Percentiles rank a stretch among this genome's conserved stretches.
phyloP scores from a whole-genome alignment of 2,797 vertebrate species.

The Microctenopoma stevenorrisi region DNA sequence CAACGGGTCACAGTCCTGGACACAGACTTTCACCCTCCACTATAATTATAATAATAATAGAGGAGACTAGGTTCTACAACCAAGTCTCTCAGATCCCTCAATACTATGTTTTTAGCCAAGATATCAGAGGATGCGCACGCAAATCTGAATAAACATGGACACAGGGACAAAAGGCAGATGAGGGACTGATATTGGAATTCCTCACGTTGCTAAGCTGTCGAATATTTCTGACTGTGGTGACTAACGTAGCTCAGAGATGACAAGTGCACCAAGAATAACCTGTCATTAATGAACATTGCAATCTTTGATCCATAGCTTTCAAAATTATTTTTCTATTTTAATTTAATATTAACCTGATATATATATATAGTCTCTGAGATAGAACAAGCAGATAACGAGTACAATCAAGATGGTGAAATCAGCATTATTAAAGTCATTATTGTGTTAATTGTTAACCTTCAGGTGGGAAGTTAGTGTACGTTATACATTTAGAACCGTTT shows the following conservation, averaged over 20 bases:
- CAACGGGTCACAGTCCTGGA: not conserved
- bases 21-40: too few species aligned
- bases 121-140: constrained; percentile 48
- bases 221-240: constrained; percentile 39
- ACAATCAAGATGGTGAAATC: too few species aligned
- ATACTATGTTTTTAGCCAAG: constrained; percentile 46
- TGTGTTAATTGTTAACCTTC: not conserved
- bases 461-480: not conserved
- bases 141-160: constrained; percentile 56
- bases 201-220: constrained; percentile 20
- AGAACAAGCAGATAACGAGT: too few species aligned
- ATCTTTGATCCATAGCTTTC: too few species aligned
- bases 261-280: constrained; percentile 45
- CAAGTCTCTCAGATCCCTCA: constrained; percentile 26
- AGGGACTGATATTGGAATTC: constrained; percentile 61
- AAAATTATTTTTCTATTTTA: too few species aligned
- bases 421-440: too few species aligned
- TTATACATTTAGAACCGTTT: too few species aligned
- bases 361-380: too few species aligned
- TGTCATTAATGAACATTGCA: not conserved
- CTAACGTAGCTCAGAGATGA: constrained; percentile 9
- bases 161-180: constrained; percentile 47
- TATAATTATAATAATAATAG: constrained; percentile 11
- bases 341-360: too few species aligned
- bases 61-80: constrained; percentile 9